A percentile compares a stretch with the other conserved stretches of the same genome.
phyloP scores from a whole-genome alignment of 2,113 vertebrate species.

The Dascyllus trimaculatus region DNA sequence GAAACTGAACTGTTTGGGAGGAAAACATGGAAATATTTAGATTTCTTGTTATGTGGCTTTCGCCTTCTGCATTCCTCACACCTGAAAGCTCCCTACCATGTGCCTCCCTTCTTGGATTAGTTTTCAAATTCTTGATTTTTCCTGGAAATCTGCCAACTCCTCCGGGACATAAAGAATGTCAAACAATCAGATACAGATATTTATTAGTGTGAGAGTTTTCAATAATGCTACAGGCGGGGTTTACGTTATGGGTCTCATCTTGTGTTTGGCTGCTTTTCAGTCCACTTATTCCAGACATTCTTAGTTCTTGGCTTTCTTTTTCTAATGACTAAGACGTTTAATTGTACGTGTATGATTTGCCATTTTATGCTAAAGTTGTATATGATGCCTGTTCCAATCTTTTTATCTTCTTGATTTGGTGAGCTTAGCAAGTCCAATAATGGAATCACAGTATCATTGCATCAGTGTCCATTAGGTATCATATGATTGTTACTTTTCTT shows the following conservation, averaged over 20 bases:
- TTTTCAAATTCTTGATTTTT: conserved; percentile 39
- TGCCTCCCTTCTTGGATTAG: conserved; percentile 29
- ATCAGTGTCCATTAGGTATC: not conserved
- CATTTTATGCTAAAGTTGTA: conserved; percentile 4
- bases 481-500: conserved; percentile 62
- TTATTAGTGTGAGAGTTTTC: conserved; percentile 41
- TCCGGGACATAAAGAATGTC: conserved; percentile 51
- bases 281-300: conserved; percentile 21
- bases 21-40: not conserved
- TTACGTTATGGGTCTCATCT: conserved; percentile 67
- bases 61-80: not conserved
- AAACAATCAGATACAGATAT: conserved; percentile 66
- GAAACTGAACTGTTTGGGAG: not conserved
- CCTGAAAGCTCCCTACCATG: not conserved
- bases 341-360: conserved; percentile 24
- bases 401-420: conserved; percentile 2
- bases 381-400: conserved; percentile 27
- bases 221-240: conserved; percentile 29
- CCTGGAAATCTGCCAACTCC: conserved; percentile 51
- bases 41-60: not conserved
- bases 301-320: conserved; percentile 13
- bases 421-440: not conserved
- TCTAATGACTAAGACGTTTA: conserved; percentile 5
- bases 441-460: not conserved
- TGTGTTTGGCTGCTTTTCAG: conserved; percentile 53